These are phyloP conservation scores for Anabacerthia variegaticeps DNA, from an alignment of 2,797 vertebrate species.

Conservation along the genomic window DNA sequence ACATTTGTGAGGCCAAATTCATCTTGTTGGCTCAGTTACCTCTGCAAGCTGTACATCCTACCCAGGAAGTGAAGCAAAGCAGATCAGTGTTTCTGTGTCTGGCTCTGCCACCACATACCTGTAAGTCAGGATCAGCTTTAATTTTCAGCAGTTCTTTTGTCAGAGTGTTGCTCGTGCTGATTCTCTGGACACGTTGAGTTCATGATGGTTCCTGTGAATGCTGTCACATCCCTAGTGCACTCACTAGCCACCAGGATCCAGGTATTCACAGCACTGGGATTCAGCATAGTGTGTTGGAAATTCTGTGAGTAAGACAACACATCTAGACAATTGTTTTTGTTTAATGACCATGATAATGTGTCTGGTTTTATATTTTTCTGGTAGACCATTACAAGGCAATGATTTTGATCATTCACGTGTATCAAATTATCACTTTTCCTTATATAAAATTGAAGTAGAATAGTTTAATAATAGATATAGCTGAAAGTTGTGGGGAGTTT, in stretches of 20 bases:
- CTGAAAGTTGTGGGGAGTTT: rapidly evolving
- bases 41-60: background rate
- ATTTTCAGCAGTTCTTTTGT: background rate
- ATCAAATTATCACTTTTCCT: background rate
- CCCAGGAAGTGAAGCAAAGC: rapidly evolving
- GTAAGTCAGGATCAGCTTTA: background rate
- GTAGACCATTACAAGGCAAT: background rate
- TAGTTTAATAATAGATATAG: background rate
- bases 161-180: background rate
- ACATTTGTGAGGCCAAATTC: rapidly evolving
- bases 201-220: background rate
- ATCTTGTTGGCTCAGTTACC: background rate
- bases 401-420: background rate
- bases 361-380: background rate
- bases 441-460: background rate
- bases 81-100: background rate
- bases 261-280: background rate
- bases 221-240: background rate
- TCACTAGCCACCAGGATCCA: rapidly evolving
- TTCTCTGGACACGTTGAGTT: background rate
- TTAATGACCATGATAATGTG: background rate
- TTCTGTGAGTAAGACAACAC: background rate
- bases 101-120: rapidly evolving
- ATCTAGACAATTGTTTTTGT: background rate
- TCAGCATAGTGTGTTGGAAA: background rate